A percentile compares a stretch with the other conserved stretches of the same genome.
phyloP scores from a whole-genome alignment of 2,113 vertebrate genomes.

The Jacana jacana region DNA sequence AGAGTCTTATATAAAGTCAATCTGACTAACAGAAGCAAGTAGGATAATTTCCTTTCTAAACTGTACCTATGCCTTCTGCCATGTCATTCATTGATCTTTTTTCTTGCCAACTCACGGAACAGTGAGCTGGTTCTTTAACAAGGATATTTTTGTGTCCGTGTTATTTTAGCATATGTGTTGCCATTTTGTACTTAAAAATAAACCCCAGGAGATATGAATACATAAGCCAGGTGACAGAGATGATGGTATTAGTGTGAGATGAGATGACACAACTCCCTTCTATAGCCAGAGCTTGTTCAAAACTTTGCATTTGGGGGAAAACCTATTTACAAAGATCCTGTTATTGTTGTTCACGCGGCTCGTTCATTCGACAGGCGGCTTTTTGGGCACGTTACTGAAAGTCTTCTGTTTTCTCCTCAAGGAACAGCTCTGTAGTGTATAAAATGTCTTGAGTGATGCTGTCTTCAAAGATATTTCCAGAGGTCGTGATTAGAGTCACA shows the following conservation, averaged over 20 bases:
- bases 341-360: slow-evolving; percentile 16
- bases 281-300: slow-evolving; percentile 23
- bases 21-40: slow-evolving; percentile 12
- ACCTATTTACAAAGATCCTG: slow-evolving; percentile 32
- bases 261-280: not conserved
- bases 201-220: not conserved
- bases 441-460: slow-evolving; percentile 35
- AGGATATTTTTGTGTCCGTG: not conserved
- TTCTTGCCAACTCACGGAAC: not conserved
- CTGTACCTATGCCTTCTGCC: slow-evolving; percentile 18
- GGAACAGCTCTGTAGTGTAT: slow-evolving; percentile 4
- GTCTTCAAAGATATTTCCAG: slow-evolving; percentile 12
- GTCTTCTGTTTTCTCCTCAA: not conserved
- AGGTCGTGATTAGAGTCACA: slow-evolving; percentile 1
- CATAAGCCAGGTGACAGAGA: not conserved
- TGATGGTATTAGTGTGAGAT: not conserved
- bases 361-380: not conserved
- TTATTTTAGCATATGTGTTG: not conserved
- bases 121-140: not conserved
- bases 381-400: not conserved
- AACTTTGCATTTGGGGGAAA: not conserved
- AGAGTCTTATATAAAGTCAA: not conserved
- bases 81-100: slow-evolving; percentile 32
- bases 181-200: not conserved
- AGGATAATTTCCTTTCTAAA: slow-evolving; percentile 39